Evolutionary conservation across 1,140 invertebrate species (phyloP).

Genomic region (Hetaerina americana): DNA sequence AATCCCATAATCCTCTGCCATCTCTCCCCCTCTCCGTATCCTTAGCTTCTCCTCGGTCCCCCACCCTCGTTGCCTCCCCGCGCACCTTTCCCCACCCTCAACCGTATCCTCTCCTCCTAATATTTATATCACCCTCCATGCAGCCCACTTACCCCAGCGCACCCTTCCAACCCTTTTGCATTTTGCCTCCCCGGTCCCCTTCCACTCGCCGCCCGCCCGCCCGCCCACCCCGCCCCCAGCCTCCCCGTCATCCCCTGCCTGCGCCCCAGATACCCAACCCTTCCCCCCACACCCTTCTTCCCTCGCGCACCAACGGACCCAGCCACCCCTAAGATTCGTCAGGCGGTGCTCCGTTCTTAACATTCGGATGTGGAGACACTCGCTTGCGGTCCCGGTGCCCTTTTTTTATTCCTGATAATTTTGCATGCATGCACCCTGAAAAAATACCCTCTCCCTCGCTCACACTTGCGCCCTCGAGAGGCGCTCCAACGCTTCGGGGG

Average conservation of each 20-base stretch:
- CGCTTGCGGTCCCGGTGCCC: background rate
- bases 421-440: background rate
- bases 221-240: background rate
- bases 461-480: background rate
- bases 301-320: no score
- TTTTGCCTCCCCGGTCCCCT: background rate
- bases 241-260: background rate
- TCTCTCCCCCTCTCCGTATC: no score
- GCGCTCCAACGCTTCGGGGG: background rate
- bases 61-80: no score
- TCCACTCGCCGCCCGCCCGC: background rate
- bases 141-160: no score
- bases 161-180: background rate
- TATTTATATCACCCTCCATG: no score
- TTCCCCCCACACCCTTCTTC: background rate
- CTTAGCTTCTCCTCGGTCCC: no score
- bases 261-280: background rate
- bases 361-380: no score
- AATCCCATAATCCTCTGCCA: no score
- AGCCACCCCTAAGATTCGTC: no score
- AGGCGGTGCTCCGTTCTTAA: no score
- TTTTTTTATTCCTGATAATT: background rate
- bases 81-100: no score
- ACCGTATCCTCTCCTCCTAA: no score
- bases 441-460: background rate